Conservation (phyloP, 35 echinoderm and acorn worm genomes). For the Diadema setosum region DNA sequence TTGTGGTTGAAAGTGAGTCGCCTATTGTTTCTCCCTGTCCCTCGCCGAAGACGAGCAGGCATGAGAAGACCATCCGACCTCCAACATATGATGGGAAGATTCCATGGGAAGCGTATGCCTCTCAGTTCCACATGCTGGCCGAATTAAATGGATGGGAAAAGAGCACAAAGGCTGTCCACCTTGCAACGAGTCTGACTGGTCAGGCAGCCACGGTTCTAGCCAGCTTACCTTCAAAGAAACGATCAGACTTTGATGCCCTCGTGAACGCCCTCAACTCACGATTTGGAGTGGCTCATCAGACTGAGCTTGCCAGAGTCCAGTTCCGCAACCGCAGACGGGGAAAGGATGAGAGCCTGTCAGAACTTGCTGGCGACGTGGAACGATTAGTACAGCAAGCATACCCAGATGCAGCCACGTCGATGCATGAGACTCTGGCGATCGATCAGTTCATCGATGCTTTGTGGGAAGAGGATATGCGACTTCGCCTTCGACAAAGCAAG, state of each 20-base stretch:
- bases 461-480: conserved; percentile 7
- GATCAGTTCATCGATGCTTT: conserved; percentile 62
- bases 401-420: neutral
- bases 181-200: conserved; percentile 31
- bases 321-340: conserved; percentile 25
- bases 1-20: conserved; percentile 20
- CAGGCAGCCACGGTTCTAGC: conserved; percentile 4
- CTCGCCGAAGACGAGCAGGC: neutral
- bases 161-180: neutral
- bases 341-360: neutral
- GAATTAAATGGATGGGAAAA: conserved; percentile 43
- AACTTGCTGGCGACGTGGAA: conserved; percentile 35
- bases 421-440: conserved; percentile 37
- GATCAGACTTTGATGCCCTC: neutral
- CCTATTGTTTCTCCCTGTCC: neutral
- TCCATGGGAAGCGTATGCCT: conserved; percentile 17
- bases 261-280: neutral
- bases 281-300: conserved; percentile 32
- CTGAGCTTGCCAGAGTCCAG: conserved; percentile 15
- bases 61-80: neutral
- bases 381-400: conserved; percentile 34
- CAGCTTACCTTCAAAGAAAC: neutral
- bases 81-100: conserved; percentile 32
- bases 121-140: conserved; percentile 31
- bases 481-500: conserved; percentile 14